A percentile compares a stretch with the other conserved stretches of the same genome.
These are phyloP conservation scores for Drosophila micromelanica DNA, from an alignment of 1,140 invertebrate species.

Conservation along the genomic window DNA sequence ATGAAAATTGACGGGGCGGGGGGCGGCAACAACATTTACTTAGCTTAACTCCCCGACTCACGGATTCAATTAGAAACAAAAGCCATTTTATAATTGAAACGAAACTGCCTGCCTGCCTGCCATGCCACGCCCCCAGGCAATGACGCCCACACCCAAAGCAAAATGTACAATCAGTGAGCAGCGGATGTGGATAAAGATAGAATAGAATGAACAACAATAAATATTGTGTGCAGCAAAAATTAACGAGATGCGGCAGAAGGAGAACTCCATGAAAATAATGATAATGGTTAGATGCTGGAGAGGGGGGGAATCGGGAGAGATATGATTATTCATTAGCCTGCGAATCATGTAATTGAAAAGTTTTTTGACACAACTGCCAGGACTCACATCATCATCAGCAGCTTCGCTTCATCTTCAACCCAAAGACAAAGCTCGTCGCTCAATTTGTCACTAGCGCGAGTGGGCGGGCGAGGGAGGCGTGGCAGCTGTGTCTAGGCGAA, in stretches of 20 bases:
- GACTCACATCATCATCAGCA: conserved; percentile 27
- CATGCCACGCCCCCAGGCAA: conserved; percentile 10
- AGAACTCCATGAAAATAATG: conserved; percentile 1
- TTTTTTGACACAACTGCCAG: conserved; percentile 42
- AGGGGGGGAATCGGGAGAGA: background rate
- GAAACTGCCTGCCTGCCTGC: conserved; percentile 11
- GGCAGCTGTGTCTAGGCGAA: conserved; percentile 13
- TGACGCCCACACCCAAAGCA: background rate
- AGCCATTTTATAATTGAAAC: conserved; percentile 77
- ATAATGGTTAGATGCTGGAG: conserved; percentile 11
- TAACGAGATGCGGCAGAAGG: conserved; percentile 2
- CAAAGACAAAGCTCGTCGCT: conserved; percentile 41
- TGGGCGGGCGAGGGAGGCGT: conserved; percentile 16
- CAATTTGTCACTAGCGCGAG: conserved; percentile 63
- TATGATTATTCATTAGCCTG: conserved; percentile 62
- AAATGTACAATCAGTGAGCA: background rate
- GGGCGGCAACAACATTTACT: conserved; percentile 71
- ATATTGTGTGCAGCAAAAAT: conserved; percentile 40
- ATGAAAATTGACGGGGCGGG: conserved; percentile 43
- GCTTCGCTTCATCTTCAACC: conserved; percentile 1
- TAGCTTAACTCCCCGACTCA: conserved; percentile 30
- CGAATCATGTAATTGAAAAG: conserved; percentile 71
- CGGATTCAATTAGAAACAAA: conserved; percentile 70
- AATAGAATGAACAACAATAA: conserved; percentile 60
- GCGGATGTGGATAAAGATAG: background rate